Base-by-base conservation (phyloP, 2,113 vertebrate genomes). In the Thunnus thynnus region DNA sequence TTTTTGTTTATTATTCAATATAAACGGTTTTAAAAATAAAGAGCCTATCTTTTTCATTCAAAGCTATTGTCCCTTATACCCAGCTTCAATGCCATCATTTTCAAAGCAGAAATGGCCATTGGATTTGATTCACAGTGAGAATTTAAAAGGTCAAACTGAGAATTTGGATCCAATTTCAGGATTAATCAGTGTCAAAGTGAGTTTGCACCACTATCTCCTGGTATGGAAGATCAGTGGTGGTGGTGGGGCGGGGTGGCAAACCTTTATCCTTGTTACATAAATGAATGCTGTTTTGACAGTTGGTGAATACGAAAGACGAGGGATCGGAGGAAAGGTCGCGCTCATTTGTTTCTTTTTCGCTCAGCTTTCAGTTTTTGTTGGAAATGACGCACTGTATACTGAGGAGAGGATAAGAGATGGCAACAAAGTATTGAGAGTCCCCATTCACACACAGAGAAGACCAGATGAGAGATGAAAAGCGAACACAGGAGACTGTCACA, bases 261-360 rank as follows among this genome's bases (percentile, higher is more conserved):
- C 51, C 14, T 66, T 68, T 54, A 78, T 80, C 46, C 36, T 65
- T 70, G 47, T 70, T 68, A 60, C 41, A 86, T 82, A 85, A 76
- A 76, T 77, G 18, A 71, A 72, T 55, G 17, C 50, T 44, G 13
- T 22, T 67, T 50, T 80, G 74, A 61, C 72, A 58, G 62, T 36
- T 36, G 41, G 14, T 17, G 9, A n/a, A 82, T 80, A 56, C 70
- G 78, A 73, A 88, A 93, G 71, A 92, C 72, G 93, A 94, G 86
- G 89, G 94, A 94, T 82, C 91, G 94, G 56, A 14, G 56, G 41
- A 84, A 80, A 69, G 54, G 48, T 81, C 9, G 4, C 3, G 9
- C 71, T 72, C 27, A 20, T 44, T 41, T 75, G 12, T 52, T 18
- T 27, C 12, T 57, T 30, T 78, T 4, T 50, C 6, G 8, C 27